Base-by-base conservation (phyloP, 2,797 vertebrate species). In the Centroberyx gerrardi region DNA sequence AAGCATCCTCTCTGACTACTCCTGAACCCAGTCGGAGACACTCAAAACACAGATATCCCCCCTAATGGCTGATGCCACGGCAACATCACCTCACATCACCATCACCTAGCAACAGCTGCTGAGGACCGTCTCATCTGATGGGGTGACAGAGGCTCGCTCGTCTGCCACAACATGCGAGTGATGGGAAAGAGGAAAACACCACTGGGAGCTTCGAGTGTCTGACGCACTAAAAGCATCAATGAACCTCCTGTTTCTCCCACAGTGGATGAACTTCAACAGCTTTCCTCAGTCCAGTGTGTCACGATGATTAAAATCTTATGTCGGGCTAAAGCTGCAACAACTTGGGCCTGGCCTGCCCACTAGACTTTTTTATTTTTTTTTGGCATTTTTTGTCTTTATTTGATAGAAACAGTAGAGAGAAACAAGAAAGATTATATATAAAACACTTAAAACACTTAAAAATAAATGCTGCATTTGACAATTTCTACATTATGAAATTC, bases 81-180 rank as follows among this genome's bases (percentile, higher is more conserved):
- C 78, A 88, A 91, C 86, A 81, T 22, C 22, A 22, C 22, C 22
- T 22, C 22, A 22, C 22, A 71, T 73, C 59, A 58, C 54, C 2
- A 86, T 92, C 79, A 78, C 90, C 87, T 90, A 90, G 91, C 92
- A 90, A 91, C 90, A 27, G 74, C 68, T 71, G 52, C 54, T 68
- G 58, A 78, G 65, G 66, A 62, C 36, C n/a, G 56, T 40, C 44
- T 86, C 64, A 76, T 85, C 59, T 66, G 66, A 78, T 56, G 53
- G 17, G 58, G 49, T 14, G 27, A 22, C 33, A 8, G 49, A 55
- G 49, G 64, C 60, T 67, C 44, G 13, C 49, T 74, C 40, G 3
- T 68, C 49, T 54, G 48, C 53, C 8, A 13, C 22, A 67, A 53
- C 5, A 44, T 6, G 33, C 40, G 42, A 76, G 63, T 59, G 56